phyloP scores from a whole-genome alignment of 2,113 vertebrate genomes.

The Axis porcinus region DNA sequence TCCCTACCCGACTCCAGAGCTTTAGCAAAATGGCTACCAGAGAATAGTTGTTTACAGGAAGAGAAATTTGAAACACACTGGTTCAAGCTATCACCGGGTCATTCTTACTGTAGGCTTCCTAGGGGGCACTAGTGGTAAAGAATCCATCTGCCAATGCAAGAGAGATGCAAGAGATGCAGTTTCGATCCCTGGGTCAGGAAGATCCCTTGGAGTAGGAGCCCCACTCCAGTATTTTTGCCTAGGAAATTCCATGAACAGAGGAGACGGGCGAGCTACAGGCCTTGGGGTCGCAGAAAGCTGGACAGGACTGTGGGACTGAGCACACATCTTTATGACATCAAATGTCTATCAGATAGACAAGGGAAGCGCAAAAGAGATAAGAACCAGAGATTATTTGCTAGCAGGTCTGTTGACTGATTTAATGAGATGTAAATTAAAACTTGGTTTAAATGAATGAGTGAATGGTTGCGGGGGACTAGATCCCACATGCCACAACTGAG shows the following conservation, averaged over 20 bases:
- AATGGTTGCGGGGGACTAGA: not conserved
- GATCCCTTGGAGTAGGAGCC: not conserved
- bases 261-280: not conserved
- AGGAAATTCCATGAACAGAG: not conserved
- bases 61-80: not conserved
- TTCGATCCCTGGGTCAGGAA: not conserved
- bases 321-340: not conserved
- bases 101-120: not conserved
- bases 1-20: too few species aligned
- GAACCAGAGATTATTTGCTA: not conserved
- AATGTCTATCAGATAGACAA: not conserved
- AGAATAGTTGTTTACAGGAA: not conserved
- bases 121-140: not conserved
- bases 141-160: not conserved
- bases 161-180: not conserved
- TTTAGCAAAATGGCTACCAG: not conserved
- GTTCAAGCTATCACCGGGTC: not conserved
- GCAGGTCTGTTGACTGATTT: not conserved
- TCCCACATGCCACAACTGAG: not conserved
- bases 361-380: not conserved
- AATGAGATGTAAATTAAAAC: not conserved
- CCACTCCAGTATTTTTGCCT: not conserved
- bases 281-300: not conserved
- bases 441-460: not conserved
- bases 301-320: not conserved